Evolutionary conservation across 2,888 invertebrate genomes (phyloP), one percentile per base, ranked within the genome.

Genomic region (Iselma pallidipennis): DNA sequence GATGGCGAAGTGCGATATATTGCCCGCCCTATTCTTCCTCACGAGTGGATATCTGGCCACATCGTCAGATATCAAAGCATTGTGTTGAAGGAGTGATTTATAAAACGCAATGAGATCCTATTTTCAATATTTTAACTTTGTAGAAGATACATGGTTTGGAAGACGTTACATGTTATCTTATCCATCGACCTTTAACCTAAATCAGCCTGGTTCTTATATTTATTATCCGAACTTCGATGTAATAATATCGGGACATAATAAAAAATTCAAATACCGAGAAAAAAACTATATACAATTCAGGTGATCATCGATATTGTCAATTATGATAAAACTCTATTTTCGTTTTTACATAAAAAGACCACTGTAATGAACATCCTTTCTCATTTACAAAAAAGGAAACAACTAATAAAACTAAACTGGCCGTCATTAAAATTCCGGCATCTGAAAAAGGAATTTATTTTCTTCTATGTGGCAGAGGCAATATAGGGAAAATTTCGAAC

Each of bases 31-130:
- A 76, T 76, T 76, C 75, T 75, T 74, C 71, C 69, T 71, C 71
- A 70, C 71, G 72, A 74, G 72, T 72, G 71, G 72, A 75, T 76
- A 76, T 76, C 73, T 74, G 65, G 67, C 71, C 70, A 69, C 74
- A 71, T 72, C 73, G 71, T 71, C 72, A 73, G 75, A 75, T 73
- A 73, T 72, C 72, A 71, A 65, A 63, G 74, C 75, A 77, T 78
- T 77, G 77, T 78, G 74, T 72, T 72, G 74, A 73, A 76, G 73
- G 70, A 71, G 75, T 78, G 77, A 78, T 78, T 78, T 78, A 77
- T 78, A 78, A 77, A 78, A 78, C 70, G 75, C 75, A 77, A 74
- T 74, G 69, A 73, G 70, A 73, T 74, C 71, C 70, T 73, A 73
- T 75, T 75, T 75, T 74, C 72, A 74, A 74, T 75, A 75, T 75